Conservation (phyloP, 1,140 invertebrate genomes). For the Cyclina sinensis region DNA sequence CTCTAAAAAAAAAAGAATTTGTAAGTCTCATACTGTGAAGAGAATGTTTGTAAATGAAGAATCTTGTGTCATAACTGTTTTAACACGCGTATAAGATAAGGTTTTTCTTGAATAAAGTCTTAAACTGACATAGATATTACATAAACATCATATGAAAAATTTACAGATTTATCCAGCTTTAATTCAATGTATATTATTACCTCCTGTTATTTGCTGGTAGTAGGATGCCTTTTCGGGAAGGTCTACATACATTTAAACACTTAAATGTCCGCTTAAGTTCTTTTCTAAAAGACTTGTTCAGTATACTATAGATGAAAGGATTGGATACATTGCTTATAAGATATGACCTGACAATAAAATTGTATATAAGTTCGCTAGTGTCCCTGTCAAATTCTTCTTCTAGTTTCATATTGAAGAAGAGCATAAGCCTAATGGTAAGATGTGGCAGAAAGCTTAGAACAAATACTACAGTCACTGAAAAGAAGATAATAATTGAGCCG, state of each 20-base stretch:
- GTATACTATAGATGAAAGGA: slow-evolving; percentile 82
- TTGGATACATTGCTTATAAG: slow-evolving; percentile 82
- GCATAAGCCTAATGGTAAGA: slow-evolving; percentile 73
- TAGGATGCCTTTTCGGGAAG: background rate
- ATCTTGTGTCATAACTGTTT: no score
- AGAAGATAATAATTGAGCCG: slow-evolving; percentile 79
- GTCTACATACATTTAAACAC: slow-evolving; percentile 29
- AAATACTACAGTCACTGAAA: slow-evolving; percentile 80
- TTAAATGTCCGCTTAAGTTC: slow-evolving; percentile 71
- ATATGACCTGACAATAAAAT: slow-evolving; percentile 80
- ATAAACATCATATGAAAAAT: no score
- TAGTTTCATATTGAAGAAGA: slow-evolving; percentile 73
- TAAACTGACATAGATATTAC: no score
- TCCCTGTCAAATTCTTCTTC: slow-evolving; percentile 44
- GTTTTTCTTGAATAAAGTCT: no score
- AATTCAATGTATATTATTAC: no score
- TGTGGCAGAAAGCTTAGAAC: slow-evolving; percentile 82
- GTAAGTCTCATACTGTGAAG: no score
- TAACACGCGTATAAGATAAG: no score
- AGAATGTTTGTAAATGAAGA: no score
- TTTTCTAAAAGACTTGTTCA: slow-evolving; percentile 79
- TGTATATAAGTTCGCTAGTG: slow-evolving; percentile 74
- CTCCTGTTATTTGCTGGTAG: slow-evolving; percentile 1
- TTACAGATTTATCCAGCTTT: no score
- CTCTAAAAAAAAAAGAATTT: no score